These are phyloP conservation scores for Terebella lapidaria DNA, from an alignment of 2,888 invertebrate genomes.

Conservation along the genomic window DNA sequence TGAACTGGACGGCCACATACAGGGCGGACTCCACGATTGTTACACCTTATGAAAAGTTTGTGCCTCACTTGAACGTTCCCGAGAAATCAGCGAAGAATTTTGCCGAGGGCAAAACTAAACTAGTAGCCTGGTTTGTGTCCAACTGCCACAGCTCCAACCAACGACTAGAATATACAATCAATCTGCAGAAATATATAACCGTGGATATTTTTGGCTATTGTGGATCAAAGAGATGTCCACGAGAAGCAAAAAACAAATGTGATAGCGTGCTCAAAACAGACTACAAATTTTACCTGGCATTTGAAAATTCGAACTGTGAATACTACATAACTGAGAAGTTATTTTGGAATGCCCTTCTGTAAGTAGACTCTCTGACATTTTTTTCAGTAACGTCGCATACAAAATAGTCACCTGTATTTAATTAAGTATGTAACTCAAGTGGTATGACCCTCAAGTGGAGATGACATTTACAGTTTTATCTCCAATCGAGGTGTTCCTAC, in stretches of 20 bases:
- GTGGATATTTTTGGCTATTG: constrained; percentile 55
- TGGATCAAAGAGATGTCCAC: constrained; percentile 70
- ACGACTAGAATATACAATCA: constrained; percentile 76
- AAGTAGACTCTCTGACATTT: no score
- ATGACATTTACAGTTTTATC: no score
- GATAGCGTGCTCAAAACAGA: constrained; percentile 67
- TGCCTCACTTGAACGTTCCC: constrained; percentile 8
- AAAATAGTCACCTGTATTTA: no score
- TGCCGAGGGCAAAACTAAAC: constrained; percentile 81
- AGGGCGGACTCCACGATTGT: constrained; percentile 91
- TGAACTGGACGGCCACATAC: constrained; percentile 98
- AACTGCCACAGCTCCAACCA: constrained; percentile 92
- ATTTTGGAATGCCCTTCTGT: constrained; percentile 21
- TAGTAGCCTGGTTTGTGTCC: constrained; percentile 95
- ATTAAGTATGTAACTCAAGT: no score
- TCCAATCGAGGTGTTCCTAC: no score
- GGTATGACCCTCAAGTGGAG: no score
- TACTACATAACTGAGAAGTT: constrained; percentile 94
- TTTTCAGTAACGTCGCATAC: no score
- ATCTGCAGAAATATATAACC: constrained; percentile 78
- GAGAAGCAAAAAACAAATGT: constrained; percentile 64
- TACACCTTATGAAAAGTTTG: constrained; percentile 71
- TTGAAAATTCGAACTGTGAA: constrained; percentile 89
- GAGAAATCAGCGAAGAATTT: constrained; percentile 31
- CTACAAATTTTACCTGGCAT: constrained; percentile 91